Evolutionary conservation across 2,113 vertebrate genomes (phyloP).

Genomic region (Corythornis vintsioides): DNA sequence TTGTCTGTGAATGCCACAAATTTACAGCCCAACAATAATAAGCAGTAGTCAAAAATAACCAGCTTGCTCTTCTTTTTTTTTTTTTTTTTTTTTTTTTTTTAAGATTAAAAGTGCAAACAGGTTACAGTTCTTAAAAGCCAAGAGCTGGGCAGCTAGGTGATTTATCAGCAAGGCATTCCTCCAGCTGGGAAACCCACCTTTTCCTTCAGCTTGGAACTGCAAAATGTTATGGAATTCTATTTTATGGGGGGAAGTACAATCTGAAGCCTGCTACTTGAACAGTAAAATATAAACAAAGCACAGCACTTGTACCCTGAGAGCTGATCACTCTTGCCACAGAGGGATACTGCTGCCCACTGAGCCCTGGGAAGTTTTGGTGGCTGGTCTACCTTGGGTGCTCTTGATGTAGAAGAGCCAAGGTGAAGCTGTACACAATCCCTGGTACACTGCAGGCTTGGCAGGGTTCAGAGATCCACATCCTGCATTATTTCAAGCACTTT

Average conservation of each 20-base stretch:
- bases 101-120: not conserved
- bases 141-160: not conserved
- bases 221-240: not conserved
- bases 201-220: not conserved
- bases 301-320: rapidly evolving
- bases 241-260: not conserved
- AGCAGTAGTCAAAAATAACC: not conserved
- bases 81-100: not conserved
- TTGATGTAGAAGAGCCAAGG: not conserved
- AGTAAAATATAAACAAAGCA: not conserved
- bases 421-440: not conserved
- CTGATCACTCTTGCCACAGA: not conserved
- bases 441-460: rapidly evolving
- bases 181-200: not conserved
- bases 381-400: not conserved
- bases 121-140: not conserved
- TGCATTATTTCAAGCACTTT: not conserved
- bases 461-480: not conserved
- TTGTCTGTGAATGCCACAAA: not conserved
- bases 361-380: not conserved
- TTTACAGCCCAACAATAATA: not conserved
- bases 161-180: not conserved
- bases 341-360: not conserved
- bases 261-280: not conserved
- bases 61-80: not conserved